Evolutionary conservation across 2,888 invertebrate genomes (phyloP).

Genomic region (Melieria crassipennis): DNA sequence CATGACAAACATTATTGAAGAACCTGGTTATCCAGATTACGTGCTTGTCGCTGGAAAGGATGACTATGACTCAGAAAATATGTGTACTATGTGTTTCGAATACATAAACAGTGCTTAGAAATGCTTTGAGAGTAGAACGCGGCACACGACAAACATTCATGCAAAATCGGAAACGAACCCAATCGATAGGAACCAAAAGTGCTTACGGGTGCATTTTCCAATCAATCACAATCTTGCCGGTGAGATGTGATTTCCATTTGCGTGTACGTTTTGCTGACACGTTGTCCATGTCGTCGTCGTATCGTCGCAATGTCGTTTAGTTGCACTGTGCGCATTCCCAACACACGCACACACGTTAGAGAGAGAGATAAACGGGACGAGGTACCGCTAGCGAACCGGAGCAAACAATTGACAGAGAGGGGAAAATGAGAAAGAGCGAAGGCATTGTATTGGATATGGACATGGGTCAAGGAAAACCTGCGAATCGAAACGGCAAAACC

Average conservation of each 20-base stretch:
- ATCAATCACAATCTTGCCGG: constrained; percentile 47
- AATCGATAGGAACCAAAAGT: too few species aligned
- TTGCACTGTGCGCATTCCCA: constrained; percentile 9
- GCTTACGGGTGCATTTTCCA: background rate
- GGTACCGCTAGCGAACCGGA: too few species aligned
- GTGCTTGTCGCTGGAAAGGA: constrained; percentile 53
- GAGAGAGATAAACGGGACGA: background rate
- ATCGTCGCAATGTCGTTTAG: constrained; percentile 18
- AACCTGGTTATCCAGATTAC: constrained; percentile 65
- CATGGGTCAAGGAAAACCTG: too few species aligned
- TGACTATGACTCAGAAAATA: constrained; percentile 20
- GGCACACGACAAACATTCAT: constrained; percentile 32
- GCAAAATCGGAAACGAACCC: too few species aligned
- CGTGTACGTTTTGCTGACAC: constrained; percentile 2
- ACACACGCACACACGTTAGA: background rate
- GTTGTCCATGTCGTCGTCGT: constrained; percentile 10
- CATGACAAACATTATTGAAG: constrained; percentile 62
- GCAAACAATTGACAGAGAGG: too few species aligned
- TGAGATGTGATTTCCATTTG: constrained; percentile 49
- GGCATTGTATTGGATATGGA: too few species aligned
- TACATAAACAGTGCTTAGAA: background rate
- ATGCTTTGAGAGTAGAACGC: constrained; percentile 8
- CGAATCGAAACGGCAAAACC: too few species aligned
- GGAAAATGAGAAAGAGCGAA: background rate
- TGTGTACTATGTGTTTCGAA: constrained; percentile 13